Evolutionary conservation across 1,140 invertebrate genomes (phyloP).

Genomic region (Drosophila takahashii): DNA sequence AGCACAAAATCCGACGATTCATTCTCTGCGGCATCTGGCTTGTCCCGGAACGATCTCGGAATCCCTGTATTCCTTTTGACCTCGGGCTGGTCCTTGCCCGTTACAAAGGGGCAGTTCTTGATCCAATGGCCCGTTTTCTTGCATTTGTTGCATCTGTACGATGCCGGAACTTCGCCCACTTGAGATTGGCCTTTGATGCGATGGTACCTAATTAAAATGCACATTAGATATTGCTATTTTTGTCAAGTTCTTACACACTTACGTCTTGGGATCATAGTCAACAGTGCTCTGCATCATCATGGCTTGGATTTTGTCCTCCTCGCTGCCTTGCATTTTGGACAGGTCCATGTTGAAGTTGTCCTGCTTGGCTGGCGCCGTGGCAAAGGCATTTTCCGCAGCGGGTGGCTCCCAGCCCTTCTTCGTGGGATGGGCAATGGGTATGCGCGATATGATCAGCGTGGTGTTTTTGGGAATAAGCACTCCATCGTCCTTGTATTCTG

Average conservation of each 20-base stretch:
- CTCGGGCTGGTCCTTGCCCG: conserved; percentile 87
- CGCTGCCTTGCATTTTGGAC: conserved; percentile 94
- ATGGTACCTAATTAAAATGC: conserved; percentile 89
- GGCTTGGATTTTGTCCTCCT: conserved; percentile 98
- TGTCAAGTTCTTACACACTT: conserved; percentile 83
- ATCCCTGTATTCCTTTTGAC: conserved; percentile 98
- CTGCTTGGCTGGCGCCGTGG: conserved; percentile 43
- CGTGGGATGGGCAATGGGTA: conserved; percentile 91
- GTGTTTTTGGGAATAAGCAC: conserved; percentile 98
- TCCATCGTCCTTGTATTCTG: conserved; percentile 96
- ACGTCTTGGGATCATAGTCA: conserved; percentile 98
- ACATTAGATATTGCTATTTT: neutral
- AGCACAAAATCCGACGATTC: conserved; percentile 49
- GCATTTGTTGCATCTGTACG: conserved; percentile 97
- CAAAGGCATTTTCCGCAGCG: conserved; percentile 51
- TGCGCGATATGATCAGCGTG: conserved; percentile 96
- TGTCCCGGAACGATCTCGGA: conserved; percentile 97
- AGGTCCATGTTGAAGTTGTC: conserved; percentile 88
- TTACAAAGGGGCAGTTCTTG: conserved; percentile 93
- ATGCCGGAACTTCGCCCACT: conserved; percentile 93
- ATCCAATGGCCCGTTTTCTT: conserved; percentile 98
- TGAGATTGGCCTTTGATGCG: conserved; percentile 94
- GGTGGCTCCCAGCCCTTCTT: conserved; percentile 90
- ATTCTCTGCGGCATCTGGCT: conserved; percentile 57
- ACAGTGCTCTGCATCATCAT: conserved; percentile 98